Base-by-base conservation (phyloP, 2,797 vertebrate genomes). In the Nothura maculosa region DNA sequence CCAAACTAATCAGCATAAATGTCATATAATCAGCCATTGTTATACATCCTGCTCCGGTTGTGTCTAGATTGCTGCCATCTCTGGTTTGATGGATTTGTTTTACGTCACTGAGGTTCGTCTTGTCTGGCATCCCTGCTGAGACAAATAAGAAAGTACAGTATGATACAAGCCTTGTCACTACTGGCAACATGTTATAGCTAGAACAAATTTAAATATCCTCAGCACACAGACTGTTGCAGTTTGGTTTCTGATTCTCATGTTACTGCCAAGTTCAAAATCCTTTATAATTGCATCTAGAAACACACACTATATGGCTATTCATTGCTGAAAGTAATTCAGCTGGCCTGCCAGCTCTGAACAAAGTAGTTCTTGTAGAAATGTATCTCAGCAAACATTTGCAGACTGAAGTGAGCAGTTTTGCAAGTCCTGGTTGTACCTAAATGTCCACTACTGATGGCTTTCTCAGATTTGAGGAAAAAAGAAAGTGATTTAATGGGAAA, bases 101-200 rank as follows among this genome's bases (percentile, higher is more conserved):
- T 88, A 98, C 95, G 55, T 98, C 98, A 94, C 97, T 98, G 95
- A 97, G 86, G 92, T 97, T 97, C 68, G 3, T 94, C 92, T 97
- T 98, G 95, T 98, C 98, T 93, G 98, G 98, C 93, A 97, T 97
- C 98, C 98, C 98, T 99, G 98, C 76, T 93, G 95, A 97, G 95
- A 91, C 90, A 97, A 97, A 96, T 57, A 91, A 94, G 73, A 97
- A 94, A 95, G 91, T 90, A 90, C 8, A 87, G 34, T 28, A 48
- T 96, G 64, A 96, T 68, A 42, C 57, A 92, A 81, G 77, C 21
- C 40, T 63, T 89, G 58, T 95, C 70, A 79, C 66, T 86, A 52
- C 48, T 87, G 84, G 68, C 69, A 92, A 82, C 66, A 42, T 34
- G 17, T 60, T 48, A 47, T 2, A 45, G 80, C 85, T 54, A 85